These are phyloP conservation scores for Mylabris phalerata DNA, from an alignment of 1,140 invertebrate species.

Conservation along the genomic window DNA sequence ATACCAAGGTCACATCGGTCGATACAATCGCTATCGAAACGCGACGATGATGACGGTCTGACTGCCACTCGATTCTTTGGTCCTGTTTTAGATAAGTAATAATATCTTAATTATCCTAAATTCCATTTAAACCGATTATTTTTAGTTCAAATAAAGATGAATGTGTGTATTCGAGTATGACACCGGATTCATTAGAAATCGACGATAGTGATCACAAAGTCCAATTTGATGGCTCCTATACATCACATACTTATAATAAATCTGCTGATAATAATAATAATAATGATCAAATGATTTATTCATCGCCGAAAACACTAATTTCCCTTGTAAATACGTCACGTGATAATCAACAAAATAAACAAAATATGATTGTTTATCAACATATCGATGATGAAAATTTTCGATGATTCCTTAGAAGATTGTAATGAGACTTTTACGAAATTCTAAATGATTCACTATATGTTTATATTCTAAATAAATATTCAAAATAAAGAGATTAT, in stretches of 20 bases:
- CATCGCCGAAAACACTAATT: slow-evolving; percentile 13
- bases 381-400: slow-evolving; percentile 11
- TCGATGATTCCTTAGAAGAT: slow-evolving; percentile 27
- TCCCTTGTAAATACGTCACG: neutral
- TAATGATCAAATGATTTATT: slow-evolving; percentile 23
- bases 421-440: slow-evolving; percentile 1
- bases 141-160: neutral
- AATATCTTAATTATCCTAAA: neutral
- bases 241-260: slow-evolving; percentile 20
- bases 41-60: slow-evolving; percentile 20
- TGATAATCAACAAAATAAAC: too few relatives aligned
- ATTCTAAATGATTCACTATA: slow-evolving; percentile 1
- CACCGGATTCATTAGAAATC: slow-evolving; percentile 33
- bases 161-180: slow-evolving; percentile 19
- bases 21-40: slow-evolving; percentile 24
- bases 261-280: slow-evolving; percentile 3
- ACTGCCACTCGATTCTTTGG: slow-evolving; percentile 37
- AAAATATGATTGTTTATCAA: too few relatives aligned
- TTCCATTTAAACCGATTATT: neutral
- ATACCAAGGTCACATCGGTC: slow-evolving; percentile 41
- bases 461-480: too few relatives aligned
- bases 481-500: too few relatives aligned
- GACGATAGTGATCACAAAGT: slow-evolving; percentile 4
- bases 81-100: slow-evolving; percentile 21
- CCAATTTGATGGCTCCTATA: slow-evolving; percentile 16